These are phyloP conservation scores for Actinia tenebrosa DNA, from an alignment of 64 coral and sea anemone species.

Conservation along the genomic window DNA sequence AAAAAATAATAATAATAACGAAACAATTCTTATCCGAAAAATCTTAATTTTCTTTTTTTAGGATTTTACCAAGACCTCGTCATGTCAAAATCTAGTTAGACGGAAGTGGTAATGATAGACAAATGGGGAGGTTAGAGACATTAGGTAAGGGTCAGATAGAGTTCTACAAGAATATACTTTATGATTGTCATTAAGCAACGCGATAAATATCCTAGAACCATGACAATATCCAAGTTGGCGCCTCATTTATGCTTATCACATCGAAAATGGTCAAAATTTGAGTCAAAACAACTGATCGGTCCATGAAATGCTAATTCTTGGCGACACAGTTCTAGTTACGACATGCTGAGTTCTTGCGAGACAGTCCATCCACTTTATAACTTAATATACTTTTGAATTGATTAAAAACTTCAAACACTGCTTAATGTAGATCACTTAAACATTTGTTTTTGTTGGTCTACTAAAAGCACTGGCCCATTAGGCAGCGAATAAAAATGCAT, in stretches of 20 bases:
- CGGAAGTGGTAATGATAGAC: conserved; percentile 4
- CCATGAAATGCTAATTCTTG: background rate
- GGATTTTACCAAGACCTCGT: background rate
- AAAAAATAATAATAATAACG: background rate
- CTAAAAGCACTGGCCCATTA: background rate
- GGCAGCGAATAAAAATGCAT: background rate
- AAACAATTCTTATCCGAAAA: background rate
- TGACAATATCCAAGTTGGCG: background rate
- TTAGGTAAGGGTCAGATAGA: background rate
- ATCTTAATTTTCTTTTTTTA: background rate
- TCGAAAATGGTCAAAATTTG: conserved; percentile 1
- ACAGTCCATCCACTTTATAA: background rate
- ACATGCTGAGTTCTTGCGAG: background rate
- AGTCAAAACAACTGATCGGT: background rate
- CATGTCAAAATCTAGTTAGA: background rate
- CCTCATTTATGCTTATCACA: conserved; percentile 2
- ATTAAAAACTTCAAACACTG: conserved; percentile 6
- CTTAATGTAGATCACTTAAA: background rate
- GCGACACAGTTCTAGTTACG: background rate
- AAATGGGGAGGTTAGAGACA: background rate
- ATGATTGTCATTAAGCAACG: background rate
- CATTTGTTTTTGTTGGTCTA: background rate
- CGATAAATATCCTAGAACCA: background rate
- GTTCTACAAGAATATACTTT: background rate
- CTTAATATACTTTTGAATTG: background rate